phyloP scores from a whole-genome alignment of 2,113 vertebrate species.

The Sander lucioperca region DNA sequence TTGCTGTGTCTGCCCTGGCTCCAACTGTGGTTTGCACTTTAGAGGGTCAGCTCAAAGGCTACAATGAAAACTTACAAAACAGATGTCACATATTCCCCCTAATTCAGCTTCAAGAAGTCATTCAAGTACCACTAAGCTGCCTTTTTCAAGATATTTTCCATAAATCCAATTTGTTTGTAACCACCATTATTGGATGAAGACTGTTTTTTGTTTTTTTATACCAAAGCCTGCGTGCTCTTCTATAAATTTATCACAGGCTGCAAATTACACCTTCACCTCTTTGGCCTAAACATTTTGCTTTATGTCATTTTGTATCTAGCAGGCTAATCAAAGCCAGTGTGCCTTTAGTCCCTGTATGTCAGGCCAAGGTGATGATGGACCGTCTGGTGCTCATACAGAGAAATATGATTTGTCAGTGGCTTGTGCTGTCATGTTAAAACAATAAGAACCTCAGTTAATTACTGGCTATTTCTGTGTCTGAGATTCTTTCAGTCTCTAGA shows the following conservation, averaged over 20 bases:
- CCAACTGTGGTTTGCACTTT: background rate
- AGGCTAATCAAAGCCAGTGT: background rate
- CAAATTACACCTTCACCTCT: background rate
- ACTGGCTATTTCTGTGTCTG: background rate
- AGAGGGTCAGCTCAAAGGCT: background rate
- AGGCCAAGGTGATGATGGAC: too few species aligned
- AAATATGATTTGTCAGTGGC: too few species aligned
- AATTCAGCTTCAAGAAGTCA: background rate
- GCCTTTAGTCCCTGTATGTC: too few species aligned
- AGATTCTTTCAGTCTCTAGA: background rate
- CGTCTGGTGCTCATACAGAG: background rate
- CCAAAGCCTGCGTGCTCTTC: background rate
- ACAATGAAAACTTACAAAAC: slow-evolving; percentile 1
- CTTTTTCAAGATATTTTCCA: background rate
- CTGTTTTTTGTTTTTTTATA: background rate
- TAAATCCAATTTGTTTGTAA: background rate
- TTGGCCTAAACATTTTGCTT: background rate
- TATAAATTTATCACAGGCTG: background rate
- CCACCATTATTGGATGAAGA: background rate
- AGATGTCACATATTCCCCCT: background rate
- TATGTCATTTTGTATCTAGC: background rate
- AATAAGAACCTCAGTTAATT: background rate
- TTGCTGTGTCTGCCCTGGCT: background rate
- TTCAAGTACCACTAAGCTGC: background rate
- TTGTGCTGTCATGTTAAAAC: background rate